Evolutionary conservation across 2,888 invertebrate genomes (phyloP).

Genomic region (Acronicta aceris): DNA sequence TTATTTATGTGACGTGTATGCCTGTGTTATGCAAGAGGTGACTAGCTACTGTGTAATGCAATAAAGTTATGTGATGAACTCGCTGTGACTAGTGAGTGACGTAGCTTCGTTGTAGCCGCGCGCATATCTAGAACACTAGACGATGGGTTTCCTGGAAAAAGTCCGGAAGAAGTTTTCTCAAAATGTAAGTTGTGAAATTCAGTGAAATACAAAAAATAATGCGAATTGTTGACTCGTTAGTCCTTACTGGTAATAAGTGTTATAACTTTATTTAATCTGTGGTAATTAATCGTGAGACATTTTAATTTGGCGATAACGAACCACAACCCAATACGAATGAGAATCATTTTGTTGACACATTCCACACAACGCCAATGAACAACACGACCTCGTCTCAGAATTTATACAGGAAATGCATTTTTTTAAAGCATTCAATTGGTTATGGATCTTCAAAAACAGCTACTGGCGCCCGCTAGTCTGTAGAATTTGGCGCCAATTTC

Average conservation of each 20-base stretch:
- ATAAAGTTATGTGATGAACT: conserved; percentile 33
- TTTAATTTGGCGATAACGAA: background rate
- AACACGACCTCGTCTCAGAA: background rate
- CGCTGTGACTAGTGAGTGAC: conserved; percentile 41
- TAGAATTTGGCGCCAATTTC: conserved; percentile 34
- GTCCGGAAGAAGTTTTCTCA: conserved; percentile 67
- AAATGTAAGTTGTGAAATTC: conserved; percentile 62
- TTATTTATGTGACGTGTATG: conserved; percentile 61
- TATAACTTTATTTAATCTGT: no score
- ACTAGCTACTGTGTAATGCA: conserved; percentile 51
- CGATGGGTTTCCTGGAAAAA: conserved; percentile 72
- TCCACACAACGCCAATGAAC: conserved; percentile 1
- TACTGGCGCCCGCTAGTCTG: conserved; percentile 42
- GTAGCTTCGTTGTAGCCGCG: conserved; percentile 48
- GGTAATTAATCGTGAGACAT: background rate
- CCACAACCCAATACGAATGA: background rate
- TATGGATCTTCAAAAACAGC: conserved; percentile 22
- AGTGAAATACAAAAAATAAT: background rate
- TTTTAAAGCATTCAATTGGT: conserved; percentile 19
- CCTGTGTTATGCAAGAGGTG: conserved; percentile 69
- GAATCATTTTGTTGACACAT: conserved; percentile 7
- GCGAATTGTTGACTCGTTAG: background rate
- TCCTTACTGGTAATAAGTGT: background rate
- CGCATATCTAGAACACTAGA: conserved; percentile 46
- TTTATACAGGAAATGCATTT: background rate